Percentiles rank a stretch among this genome's conserved stretches.
These are phyloP conservation scores for Tenthredo notha DNA, from an alignment of 2,888 invertebrate genomes.

Conservation along the genomic window DNA sequence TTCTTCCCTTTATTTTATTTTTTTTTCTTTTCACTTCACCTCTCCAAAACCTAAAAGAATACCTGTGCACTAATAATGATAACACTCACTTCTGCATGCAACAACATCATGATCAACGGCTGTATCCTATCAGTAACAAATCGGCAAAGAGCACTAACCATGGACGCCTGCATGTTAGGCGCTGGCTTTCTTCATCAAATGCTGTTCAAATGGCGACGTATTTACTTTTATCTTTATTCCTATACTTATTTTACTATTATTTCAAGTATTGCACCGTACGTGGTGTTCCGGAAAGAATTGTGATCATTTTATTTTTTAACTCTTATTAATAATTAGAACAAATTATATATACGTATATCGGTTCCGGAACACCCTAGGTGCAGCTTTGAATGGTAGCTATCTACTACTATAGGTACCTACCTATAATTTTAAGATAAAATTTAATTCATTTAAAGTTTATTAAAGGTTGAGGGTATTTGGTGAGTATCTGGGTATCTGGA, in stretches of 20 bases:
- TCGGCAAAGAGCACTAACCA: conserved; percentile 36
- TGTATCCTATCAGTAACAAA: conserved; percentile 24
- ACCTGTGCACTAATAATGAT: background rate
- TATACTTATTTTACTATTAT: background rate
- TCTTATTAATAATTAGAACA: conserved; percentile 5
- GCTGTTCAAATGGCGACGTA: conserved; percentile 4
- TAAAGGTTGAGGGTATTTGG: conserved; percentile 60
- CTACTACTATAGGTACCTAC: background rate
- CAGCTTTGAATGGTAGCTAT: background rate
- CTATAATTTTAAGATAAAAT: conserved; percentile 16
- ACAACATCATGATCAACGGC: background rate
- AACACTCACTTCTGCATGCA: conserved; percentile 12
- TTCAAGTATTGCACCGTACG: background rate
- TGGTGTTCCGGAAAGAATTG: conserved; percentile 19
- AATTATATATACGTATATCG: background rate
- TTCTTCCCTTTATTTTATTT: background rate
- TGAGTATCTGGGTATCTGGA: conserved; percentile 73
- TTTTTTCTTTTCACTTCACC: background rate
- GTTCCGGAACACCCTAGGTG: conserved; percentile 30
- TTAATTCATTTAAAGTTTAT: conserved; percentile 19
- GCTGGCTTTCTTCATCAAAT: conserved; percentile 6
- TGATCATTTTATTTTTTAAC: conserved; percentile 16
- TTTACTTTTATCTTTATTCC: background rate
- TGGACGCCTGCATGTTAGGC: conserved; percentile 24
- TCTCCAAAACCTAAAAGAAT: background rate